A percentile compares a stretch with the other conserved stretches of the same genome.
These are phyloP conservation scores for Crossocerus cetratus DNA, from an alignment of 2,888 invertebrate species.

Conservation along the genomic window DNA sequence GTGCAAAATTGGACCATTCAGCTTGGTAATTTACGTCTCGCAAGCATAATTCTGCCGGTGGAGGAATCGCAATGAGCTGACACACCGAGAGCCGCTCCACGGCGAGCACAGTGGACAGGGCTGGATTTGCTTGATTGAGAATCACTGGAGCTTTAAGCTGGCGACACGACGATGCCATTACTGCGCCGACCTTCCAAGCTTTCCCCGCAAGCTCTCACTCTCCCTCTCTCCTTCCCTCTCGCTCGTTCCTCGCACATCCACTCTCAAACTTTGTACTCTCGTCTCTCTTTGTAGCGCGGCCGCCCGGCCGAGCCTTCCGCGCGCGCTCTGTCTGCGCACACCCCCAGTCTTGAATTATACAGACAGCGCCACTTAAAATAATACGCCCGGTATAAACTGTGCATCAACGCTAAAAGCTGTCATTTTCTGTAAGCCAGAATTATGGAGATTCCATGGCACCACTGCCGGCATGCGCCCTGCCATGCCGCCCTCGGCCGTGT, in stretches of 20 bases:
- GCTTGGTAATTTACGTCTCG: background rate
- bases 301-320: slow-evolving; percentile 30
- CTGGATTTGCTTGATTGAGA: slow-evolving; percentile 65
- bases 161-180: slow-evolving; percentile 74
- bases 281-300: slow-evolving; percentile 20
- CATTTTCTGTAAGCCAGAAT: slow-evolving; percentile 76
- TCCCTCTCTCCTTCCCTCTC: slow-evolving; percentile 35
- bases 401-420: slow-evolving; percentile 76
- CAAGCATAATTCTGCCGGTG: background rate
- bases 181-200: slow-evolving; percentile 63
- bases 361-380: slow-evolving; percentile 75
- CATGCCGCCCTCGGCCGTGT: slow-evolving; percentile 20
- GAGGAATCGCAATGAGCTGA: slow-evolving; percentile 14
- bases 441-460: slow-evolving; percentile 71
- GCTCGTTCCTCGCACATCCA: slow-evolving; percentile 24
- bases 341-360: slow-evolving; percentile 71
- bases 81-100: slow-evolving; percentile 15
- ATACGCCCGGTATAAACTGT: slow-evolving; percentile 75
- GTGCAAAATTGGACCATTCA: background rate
- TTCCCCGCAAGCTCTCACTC: slow-evolving; percentile 40
- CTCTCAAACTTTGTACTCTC: slow-evolving; percentile 16
- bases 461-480: slow-evolving; percentile 31
- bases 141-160: slow-evolving; percentile 71
- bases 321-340: slow-evolving; percentile 37
- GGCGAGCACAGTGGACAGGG: slow-evolving; percentile 44